phyloP scores from a whole-genome alignment of 2,888 invertebrate genomes.

The Agonum fuliginosum region DNA sequence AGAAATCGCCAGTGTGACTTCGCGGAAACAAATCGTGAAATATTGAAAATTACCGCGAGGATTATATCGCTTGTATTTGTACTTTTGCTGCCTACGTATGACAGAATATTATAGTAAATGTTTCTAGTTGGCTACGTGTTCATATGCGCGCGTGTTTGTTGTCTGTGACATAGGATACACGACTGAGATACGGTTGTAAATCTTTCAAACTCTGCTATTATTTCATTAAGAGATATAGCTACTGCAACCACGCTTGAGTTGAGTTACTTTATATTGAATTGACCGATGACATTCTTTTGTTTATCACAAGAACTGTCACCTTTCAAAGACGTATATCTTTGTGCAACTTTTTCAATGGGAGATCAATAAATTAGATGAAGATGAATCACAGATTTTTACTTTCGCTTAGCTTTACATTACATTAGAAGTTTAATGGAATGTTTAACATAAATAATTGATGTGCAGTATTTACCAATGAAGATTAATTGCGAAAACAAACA shows the following conservation, averaged over 20 bases:
- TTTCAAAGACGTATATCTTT: conserved; percentile 8
- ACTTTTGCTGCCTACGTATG: conserved; percentile 19
- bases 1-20: conserved; percentile 17
- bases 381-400: too few species aligned
- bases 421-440: too few species aligned
- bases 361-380: not conserved
- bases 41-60: conserved; percentile 5
- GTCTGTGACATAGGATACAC: conserved; percentile 17
- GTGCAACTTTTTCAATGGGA: not conserved
- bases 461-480: too few species aligned
- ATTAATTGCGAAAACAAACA: too few species aligned
- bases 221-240: conserved; percentile 53
- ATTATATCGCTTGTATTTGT: not conserved
- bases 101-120: conserved; percentile 26
- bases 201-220: conserved; percentile 44
- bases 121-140: conserved; percentile 8
- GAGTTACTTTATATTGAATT: conserved; percentile 6
- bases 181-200: conserved; percentile 24
- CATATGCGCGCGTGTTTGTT: conserved; percentile 31
- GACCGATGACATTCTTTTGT: conserved; percentile 46
- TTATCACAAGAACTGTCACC: conserved; percentile 39
- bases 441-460: too few species aligned
- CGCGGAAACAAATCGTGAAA: conserved; percentile 7
- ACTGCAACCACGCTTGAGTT: conserved; percentile 24
- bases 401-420: too few species aligned